Evolutionary conservation across 92 coral and sea anemone species (phyloP), one percentile per base, ranked within the genome.

Genomic region (Palythoa caribaeorum): DNA sequence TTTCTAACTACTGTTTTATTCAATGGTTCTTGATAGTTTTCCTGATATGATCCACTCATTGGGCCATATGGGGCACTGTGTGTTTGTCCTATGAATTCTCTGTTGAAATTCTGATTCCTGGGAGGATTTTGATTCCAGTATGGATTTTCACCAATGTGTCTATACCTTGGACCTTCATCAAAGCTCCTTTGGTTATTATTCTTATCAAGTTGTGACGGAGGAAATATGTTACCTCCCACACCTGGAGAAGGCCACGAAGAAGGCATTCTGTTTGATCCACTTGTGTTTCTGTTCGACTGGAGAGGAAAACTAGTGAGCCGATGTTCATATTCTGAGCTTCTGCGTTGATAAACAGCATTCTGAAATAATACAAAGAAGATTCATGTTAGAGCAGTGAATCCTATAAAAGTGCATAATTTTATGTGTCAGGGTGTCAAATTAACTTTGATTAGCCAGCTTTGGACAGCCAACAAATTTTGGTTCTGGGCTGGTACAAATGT

Each of bases 191-290:
- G 70, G n/a, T 66, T 81, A 20, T 66, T 47, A 71, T 66, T 81
- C 20, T 66, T 21, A 66, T 81, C 86, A 38, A 65, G 73, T 13
- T 68, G 86, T 65, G 62, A 44, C 16, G 76, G 12, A 48, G 86
- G 62, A 53, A 44, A 65, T 6, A 47, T 13, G 75, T 47, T 54
- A 47, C 20, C 40, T 10, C 86, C 66, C 17, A n/a, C 17, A 28
- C 16, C 53, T 71, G 20, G 76, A 81, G 76, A 71, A 1, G 73
- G 63, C 63, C 20, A 14, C 15, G 44, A 65, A 66, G 76, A 81
- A 2, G 19, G 28, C 28, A 28, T 66, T 51, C 6, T 36, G 66
- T 38, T 7, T 48, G 86, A 57, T 35, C 17, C 86, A 81, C 21
- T 20, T 38, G 54, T 60, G 54, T 36, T 39, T 81, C 50, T 21